Conservation (phyloP, 1,140 invertebrate genomes). For the Diabrotica undecimpunctata region DNA sequence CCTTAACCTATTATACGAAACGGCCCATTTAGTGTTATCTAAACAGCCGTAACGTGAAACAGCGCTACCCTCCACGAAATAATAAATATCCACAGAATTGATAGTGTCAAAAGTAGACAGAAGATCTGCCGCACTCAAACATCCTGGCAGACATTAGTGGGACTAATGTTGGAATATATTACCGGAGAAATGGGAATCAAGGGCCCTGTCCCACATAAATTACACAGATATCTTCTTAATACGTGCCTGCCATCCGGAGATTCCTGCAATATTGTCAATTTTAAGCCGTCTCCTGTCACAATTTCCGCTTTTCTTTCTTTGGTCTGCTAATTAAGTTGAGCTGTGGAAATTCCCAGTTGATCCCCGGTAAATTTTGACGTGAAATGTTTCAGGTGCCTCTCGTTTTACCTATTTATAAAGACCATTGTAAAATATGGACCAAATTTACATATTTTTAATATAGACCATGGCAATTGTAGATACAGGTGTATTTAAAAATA, state of each 20-base stretch:
- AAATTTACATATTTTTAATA: too few species aligned
- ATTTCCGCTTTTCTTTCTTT: slow-evolving; percentile 15
- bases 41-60: background rate
- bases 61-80: background rate
- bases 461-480: too few species aligned
- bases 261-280: slow-evolving; percentile 42
- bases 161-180: slow-evolving; percentile 48
- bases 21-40: too few species aligned
- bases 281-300: slow-evolving; percentile 25
- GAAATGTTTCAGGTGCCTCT: too few species aligned
- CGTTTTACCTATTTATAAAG: too few species aligned
- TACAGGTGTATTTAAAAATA: too few species aligned
- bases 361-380: too few species aligned
- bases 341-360: slow-evolving; percentile 2
- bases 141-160: slow-evolving; percentile 45
- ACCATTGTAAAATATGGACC: too few species aligned
- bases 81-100: background rate
- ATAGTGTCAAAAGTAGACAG: background rate
- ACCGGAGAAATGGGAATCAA: slow-evolving; percentile 36
- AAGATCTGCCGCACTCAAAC: slow-evolving; percentile 39
- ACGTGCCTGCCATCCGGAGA: slow-evolving; percentile 44
- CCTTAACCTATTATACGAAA: too few species aligned
- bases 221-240: slow-evolving; percentile 47
- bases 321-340: slow-evolving; percentile 12
- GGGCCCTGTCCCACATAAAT: slow-evolving; percentile 43